Evolutionary conservation across 2,797 vertebrate species (phyloP).

Genomic region (Emydoidea blandingii): DNA sequence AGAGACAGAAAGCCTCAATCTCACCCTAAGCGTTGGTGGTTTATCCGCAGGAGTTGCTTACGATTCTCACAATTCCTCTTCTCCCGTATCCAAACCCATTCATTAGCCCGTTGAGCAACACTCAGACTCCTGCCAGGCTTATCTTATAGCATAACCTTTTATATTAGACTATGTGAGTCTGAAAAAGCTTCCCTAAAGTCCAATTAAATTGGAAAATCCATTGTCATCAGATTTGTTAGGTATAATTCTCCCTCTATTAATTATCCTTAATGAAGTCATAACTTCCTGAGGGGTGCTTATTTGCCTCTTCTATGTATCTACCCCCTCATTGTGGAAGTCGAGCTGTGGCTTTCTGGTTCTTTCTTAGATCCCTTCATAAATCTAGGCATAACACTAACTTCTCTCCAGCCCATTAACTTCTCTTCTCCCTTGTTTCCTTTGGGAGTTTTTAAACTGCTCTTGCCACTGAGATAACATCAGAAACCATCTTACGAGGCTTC

Average conservation of each 20-base stretch:
- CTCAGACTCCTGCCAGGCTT: neutral
- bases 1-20: neutral
- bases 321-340: conserved; percentile 31
- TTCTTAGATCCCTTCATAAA: neutral
- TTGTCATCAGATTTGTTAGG: conserved; percentile 29
- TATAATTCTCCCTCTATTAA: conserved; percentile 41
- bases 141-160: neutral
- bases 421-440: neutral
- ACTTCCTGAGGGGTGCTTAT: conserved; percentile 31
- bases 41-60: neutral
- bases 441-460: rapidly evolving
- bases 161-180: conserved; percentile 3
- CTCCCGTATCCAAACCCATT: neutral
- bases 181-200: conserved; percentile 32
- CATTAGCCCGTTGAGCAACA: neutral
- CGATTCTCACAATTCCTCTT: neutral
- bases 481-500: neutral
- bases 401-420: neutral
- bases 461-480: neutral
- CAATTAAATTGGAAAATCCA: conserved; percentile 53
- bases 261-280: conserved; percentile 17
- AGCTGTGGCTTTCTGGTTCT: conserved; percentile 30
- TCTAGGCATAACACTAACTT: neutral
- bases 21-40: neutral
- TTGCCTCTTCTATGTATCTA: conserved; percentile 10